Base-by-base conservation (phyloP, 2,113 vertebrate species). In the Aix galericulata region DNA sequence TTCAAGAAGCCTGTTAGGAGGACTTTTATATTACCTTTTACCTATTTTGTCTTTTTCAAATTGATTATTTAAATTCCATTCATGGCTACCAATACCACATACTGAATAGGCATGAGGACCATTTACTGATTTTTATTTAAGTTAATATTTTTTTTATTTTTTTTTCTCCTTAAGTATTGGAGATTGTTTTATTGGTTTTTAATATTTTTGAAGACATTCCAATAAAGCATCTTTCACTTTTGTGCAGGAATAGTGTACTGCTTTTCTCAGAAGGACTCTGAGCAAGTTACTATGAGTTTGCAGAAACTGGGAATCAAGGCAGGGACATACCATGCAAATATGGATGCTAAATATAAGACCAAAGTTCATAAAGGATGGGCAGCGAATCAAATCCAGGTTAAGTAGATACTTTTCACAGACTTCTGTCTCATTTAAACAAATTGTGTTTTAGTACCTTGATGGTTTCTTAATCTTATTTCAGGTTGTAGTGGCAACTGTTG, bases 401-500 rank as follows among this genome's bases (percentile, higher is more conserved):
- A 91, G 89, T 55, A 34, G 72, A 82, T 56, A 38, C 11, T 94
- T 83, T 42, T 89, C 31, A 3, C 22, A 64, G 38, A 76, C 52
- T 66, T 64, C 17, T 4, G 15, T 68, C 38, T 77, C 46, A 21
- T n/a, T 78, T 85, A 76, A 90, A 55, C 18, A 40, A 78, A 82
- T 34, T 50, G 25, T 55, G 29, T 46, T 93, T 86, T 81, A 31
- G 4, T 62, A n/a, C 50, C 34, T n/a, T 93, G 52, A 95, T 44
- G 17, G 50, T 71, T 94, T 88, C 23, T 68, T 56, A 13, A 68
- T 80, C 13, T 52, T 42, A 18, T 93, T 96, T 64, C 71, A 99
- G 99, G 99, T 99, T 60, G 98, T 99, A 11, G 99, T 99, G 48
- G 99, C 99, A 11, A 99, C 99, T 0, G 99, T 99, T 89, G 99